phyloP scores from a whole-genome alignment of 2,888 invertebrate species.

The Volucella inanis region DNA sequence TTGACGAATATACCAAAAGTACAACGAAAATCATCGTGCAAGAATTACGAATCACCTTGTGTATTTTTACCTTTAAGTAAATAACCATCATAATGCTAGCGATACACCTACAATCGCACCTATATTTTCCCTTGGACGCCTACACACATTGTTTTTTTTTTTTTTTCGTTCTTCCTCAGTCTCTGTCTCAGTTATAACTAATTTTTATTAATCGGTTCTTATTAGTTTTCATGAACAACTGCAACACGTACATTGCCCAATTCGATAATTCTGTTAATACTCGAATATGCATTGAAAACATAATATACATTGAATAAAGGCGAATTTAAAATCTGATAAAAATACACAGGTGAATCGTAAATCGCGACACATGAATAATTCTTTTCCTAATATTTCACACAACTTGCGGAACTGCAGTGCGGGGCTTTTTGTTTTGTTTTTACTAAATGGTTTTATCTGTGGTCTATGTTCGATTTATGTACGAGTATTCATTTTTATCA shows the following conservation, averaged over 20 bases:
- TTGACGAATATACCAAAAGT: conserved; percentile 31
- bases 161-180: conserved; percentile 17
- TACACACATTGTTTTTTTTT: conserved; percentile 67
- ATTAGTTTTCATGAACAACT: conserved; percentile 10
- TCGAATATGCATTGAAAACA: not conserved
- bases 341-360: conserved; percentile 58
- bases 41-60: conserved; percentile 66
- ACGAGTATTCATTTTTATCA: no score
- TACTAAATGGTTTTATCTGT: conserved; percentile 33
- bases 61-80: conserved; percentile 56
- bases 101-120: conserved; percentile 55
- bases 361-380: conserved; percentile 40
- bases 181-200: no score
- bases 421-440: conserved; percentile 23
- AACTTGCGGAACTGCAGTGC: conserved; percentile 20
- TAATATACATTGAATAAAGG: conserved; percentile 19
- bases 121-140: conserved; percentile 42
- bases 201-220: conserved; percentile 48
- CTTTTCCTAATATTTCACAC: conserved; percentile 18
- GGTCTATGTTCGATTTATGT: no score
- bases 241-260: conserved; percentile 50
- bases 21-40: conserved; percentile 65
- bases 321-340: conserved; percentile 26
- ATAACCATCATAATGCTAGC: conserved; percentile 47
- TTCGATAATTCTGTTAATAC: conserved; percentile 6